Percentiles rank a stretch among this genome's conserved stretches.
Conservation (phyloP, 2,888 invertebrate species). For the Calliopum simillimum region DNA sequence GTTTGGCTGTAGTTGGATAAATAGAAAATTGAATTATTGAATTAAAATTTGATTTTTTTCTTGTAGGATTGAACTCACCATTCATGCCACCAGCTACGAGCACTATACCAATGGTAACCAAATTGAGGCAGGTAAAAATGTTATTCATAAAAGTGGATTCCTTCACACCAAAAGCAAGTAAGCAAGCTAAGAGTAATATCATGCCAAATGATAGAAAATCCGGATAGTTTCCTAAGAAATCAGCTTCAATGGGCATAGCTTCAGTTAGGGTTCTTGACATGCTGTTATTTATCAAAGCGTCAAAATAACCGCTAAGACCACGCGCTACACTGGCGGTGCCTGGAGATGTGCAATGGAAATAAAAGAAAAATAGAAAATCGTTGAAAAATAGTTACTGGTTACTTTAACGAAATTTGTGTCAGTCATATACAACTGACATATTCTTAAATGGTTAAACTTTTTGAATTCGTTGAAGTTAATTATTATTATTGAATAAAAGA, state of each 20-base stretch:
- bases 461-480: too few relatives aligned
- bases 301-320: conserved; percentile 79
- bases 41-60: background rate
- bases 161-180: conserved; percentile 80
- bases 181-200: conserved; percentile 72
- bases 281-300: conserved; percentile 73
- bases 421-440: too few relatives aligned
- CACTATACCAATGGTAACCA: conserved; percentile 84
- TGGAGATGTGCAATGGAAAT: conserved; percentile 53
- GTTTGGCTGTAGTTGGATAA: conserved; percentile 71
- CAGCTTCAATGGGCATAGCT: conserved; percentile 72
- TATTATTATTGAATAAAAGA: too few relatives aligned
- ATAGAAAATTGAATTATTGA: background rate
- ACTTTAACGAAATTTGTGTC: too few relatives aligned
- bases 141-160: conserved; percentile 91
- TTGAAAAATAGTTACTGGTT: too few relatives aligned
- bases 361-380: conserved; percentile 1
- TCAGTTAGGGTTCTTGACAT: conserved; percentile 71
- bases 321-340: conserved; percentile 83
- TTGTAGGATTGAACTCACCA: conserved; percentile 70
- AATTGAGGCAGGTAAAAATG: conserved; percentile 88
- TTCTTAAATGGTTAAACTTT: too few relatives aligned
- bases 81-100: conserved; percentile 86
- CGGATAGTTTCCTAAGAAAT: conserved; percentile 76
- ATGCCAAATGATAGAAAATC: conserved; percentile 78